Base-by-base conservation (phyloP, 1,140 invertebrate species). In the Pseudomyrmex cubaensis region DNA sequence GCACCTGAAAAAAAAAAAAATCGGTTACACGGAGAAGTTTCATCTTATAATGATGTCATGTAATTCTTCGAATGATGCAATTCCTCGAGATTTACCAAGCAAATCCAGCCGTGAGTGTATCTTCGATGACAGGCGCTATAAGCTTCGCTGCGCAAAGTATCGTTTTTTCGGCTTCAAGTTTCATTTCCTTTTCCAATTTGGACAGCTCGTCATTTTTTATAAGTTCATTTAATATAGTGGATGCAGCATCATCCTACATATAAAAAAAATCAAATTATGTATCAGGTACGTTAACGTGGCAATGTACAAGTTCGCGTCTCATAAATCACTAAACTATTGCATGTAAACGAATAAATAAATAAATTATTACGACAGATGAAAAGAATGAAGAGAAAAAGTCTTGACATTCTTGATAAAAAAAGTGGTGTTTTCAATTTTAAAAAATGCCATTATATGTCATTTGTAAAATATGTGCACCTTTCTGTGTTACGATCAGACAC, bases 111-210 rank as follows among this genome's bases (percentile, higher is more conserved):
- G 96, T 96, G 92, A 98, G 97, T 62, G 96, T 96, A 69, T 96
- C 95, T 90, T 98, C 96, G 86, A 99, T 98, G 12, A 97, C 96
- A 20, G 98, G 97, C 4, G 98, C 97, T 88, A 99, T 99, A 46
- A 99, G 95, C 94, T 99, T 98, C n/a, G 98, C 98, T 61, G 98
- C 97, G 78, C 97, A 98, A 46, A 99, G 95, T 90, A 99, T 98
- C 84, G 96, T 97, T 87, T 96, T 96, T 91, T 99, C 98, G 2
- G 98, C 97, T 88, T 97, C 96, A 82, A 96, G 95, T 90, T 96
- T 96, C 62, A 96, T 95, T 89, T 97, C 95, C 78, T 96, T 96
- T 90, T 98, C 98, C 80, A 98, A 96, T 88, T 96, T 95, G 25
- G 97, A 95, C 7, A 99, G 93, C 63, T 96, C 95, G 90, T 99